Conservation (phyloP, 2,888 invertebrate species). For the Drosophila prostipennis region DNA sequence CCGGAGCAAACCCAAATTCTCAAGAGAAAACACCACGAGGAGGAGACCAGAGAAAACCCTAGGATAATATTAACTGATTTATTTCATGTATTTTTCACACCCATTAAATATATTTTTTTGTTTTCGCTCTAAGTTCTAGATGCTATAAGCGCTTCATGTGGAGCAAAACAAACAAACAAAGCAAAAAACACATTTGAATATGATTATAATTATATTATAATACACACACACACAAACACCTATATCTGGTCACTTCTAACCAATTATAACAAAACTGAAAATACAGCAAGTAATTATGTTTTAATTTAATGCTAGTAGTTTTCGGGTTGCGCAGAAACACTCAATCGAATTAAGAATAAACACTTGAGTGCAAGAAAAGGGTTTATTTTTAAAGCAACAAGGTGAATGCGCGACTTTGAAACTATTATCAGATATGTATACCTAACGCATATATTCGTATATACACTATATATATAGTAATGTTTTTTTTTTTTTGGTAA, state of each 20-base stretch:
- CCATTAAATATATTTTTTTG: background rate
- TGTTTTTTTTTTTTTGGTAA: constrained; percentile 33
- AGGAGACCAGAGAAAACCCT: constrained; percentile 15
- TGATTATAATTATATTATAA: constrained; percentile 3
- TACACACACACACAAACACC: constrained; percentile 47
- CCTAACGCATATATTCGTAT: constrained; percentile 3
- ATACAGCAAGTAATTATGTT: constrained; percentile 46
- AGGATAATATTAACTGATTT: constrained; percentile 15
- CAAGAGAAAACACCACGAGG: constrained; percentile 8
- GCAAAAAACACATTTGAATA: constrained; percentile 3
- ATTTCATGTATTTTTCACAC: constrained; percentile 3
- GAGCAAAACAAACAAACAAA: constrained; percentile 6
- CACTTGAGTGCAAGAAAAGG: constrained; percentile 10
- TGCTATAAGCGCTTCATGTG: constrained; percentile 6
- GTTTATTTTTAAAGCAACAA: constrained; percentile 25
- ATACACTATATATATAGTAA: constrained; percentile 16
- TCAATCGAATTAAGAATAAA: constrained; percentile 6
- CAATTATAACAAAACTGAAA: constrained; percentile 67
- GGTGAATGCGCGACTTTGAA: constrained; percentile 8
- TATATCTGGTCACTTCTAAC: constrained; percentile 82
- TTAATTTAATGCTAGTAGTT: constrained; percentile 28
- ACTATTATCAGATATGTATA: constrained; percentile 22
- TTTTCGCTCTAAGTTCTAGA: constrained; percentile 15
- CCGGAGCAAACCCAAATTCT: constrained; percentile 30
- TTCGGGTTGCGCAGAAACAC: constrained; percentile 5